phyloP scores from a whole-genome alignment of 2,888 invertebrate species.

The Dusona sp. region DNA sequence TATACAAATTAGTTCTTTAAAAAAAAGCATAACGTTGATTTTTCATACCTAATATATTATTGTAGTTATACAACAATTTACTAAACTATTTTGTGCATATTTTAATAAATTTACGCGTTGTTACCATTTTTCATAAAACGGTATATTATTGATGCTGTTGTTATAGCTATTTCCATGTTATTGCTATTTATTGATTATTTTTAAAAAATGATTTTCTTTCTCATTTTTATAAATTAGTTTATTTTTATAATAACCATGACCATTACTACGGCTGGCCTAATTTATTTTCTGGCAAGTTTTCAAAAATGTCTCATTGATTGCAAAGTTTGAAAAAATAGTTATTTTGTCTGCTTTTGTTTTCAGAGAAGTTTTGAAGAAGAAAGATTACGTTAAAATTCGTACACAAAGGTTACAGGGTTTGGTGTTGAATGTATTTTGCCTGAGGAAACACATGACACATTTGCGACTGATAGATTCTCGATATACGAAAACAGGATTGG shows the following conservation, averaged over 20 bases:
- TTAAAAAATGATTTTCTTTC: too few relatives aligned
- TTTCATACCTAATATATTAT: not conserved
- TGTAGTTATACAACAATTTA: not conserved
- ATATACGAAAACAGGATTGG: constrained; percentile 95
- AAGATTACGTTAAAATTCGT: constrained; percentile 92
- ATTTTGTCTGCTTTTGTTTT: constrained; percentile 63
- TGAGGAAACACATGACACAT: constrained; percentile 92
- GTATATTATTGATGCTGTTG: too few relatives aligned
- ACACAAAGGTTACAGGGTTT: constrained; percentile 94
- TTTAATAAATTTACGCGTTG: not conserved
- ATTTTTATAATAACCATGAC: too few relatives aligned
- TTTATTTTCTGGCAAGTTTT: not conserved
- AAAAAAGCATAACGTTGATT: not conserved
- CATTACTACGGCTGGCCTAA: not conserved
- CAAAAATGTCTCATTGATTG: not conserved
- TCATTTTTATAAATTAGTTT: too few relatives aligned
- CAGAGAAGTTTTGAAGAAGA: constrained; percentile 89
- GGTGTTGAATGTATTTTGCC: constrained; percentile 91
- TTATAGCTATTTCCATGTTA: not conserved
- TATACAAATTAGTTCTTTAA: not conserved
- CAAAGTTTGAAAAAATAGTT: not conserved
- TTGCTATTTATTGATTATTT: not conserved
- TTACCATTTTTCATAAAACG: not conserved
- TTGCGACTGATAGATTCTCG: constrained; percentile 94
- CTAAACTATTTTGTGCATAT: not conserved